These are phyloP conservation scores for Lepilemur septentrionalis DNA, from an alignment of 2,797 vertebrate genomes.

Conservation along the genomic window DNA sequence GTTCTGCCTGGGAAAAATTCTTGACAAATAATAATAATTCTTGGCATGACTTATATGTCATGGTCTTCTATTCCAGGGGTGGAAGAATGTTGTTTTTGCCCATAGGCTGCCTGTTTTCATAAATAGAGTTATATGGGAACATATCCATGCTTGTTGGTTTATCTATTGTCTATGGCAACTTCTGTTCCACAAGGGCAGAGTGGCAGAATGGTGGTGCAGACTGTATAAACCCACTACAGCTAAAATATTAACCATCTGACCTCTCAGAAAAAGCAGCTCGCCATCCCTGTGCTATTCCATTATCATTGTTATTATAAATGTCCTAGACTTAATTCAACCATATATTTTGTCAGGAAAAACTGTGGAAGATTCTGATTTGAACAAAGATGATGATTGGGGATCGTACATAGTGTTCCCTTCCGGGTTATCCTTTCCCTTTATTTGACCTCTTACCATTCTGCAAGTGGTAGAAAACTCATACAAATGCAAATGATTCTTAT, in stretches of 20 bases:
- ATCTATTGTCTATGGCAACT: not conserved
- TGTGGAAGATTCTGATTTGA: not conserved
- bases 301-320: not conserved
- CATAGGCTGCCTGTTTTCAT: not conserved
- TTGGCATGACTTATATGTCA: not conserved
- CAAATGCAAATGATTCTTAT: not conserved
- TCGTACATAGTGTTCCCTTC: not conserved
- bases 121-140: not conserved
- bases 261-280: not conserved
- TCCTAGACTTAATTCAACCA: not conserved
- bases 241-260: not conserved
- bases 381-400: not conserved
- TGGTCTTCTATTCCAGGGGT: not conserved
- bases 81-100: not conserved
- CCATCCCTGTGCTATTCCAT: not conserved
- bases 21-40: not conserved
- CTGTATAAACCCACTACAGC: too few relatives aligned
- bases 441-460: not conserved
- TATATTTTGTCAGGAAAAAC: slow-evolving; percentile 9
- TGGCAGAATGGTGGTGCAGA: not conserved
- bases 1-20: not conserved
- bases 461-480: not conserved
- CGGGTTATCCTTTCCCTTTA: not conserved
- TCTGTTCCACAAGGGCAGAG: not conserved
- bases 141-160: not conserved